Evolutionary conservation across 2,888 invertebrate genomes (phyloP), one percentile per base, ranked within the genome.

Genomic region (Drosophila yooni): DNA sequence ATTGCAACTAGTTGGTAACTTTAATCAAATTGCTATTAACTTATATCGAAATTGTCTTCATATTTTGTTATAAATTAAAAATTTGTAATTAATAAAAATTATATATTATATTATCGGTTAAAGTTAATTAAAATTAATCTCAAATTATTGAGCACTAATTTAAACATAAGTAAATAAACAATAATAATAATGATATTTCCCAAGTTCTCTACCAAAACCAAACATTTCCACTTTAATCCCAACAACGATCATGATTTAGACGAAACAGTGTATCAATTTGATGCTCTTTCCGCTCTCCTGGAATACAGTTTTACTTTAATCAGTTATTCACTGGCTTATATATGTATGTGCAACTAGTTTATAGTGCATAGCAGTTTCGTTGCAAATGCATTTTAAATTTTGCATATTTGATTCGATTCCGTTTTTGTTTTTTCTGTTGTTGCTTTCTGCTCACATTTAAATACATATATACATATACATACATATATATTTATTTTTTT

Each of bases 371-470:
- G 27, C 25, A 46, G 34, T 2, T 65, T 81, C 81, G 78, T 50
- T 71, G 54, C 46, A 18, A 58, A 62, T 13, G 29, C 27, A 53
- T 64, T 71, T 33, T 21, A 38, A 13, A 29, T 74, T 75, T 74
- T 72, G 51, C 52, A 67, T 70, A 63, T 86, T 66, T 78, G 71
- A 76, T 80, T 74, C 53, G 60, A 70, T 60, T 67, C 59, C 56
- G 59, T 67, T 76, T 65, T 70, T 52, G n/a, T 51, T 40, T n/a
- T 57, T 31, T 21, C 27, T 38, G n/a, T 31, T 43, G 25, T 38
- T 56, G n/a, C 38, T 29, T 46, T 53, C 29, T 67, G 36, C 50
- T 57, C 53, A 53, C 48, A 53, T 52, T 4, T 29, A 7, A 29
- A 29, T 56, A 8, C 29, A 18, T 18, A 2, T 50, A 3, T 31